Evolutionary conservation across 2,797 vertebrate species (phyloP), one percentile per base, ranked within the genome.

Genomic region (Darevskia nairensis): DNA sequence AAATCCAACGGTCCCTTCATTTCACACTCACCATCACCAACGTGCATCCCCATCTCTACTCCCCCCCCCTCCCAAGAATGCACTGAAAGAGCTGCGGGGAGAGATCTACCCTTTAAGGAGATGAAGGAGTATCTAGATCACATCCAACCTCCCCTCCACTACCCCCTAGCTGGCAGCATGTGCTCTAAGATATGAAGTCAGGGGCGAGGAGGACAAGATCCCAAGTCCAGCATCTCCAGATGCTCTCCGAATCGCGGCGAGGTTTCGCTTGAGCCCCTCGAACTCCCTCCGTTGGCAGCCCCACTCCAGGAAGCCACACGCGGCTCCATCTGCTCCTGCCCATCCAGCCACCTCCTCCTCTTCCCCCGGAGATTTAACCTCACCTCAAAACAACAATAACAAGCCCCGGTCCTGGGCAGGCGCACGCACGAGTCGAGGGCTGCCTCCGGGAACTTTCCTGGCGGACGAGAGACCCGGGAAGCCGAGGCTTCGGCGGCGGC

Each of bases 391-490:
- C 69, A 84, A n/a, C 85, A 27, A 87, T 87, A 2, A 84, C 81
- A 64, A 64, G 61, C 91, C 87, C 69, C 11, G 27, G n/a, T 29
- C 69, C 69, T n/a, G 9, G 69, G n/a, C 27, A n/a, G 69, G 69
- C 69, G 29, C 9, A 27, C 10, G 69, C 69, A 13, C 69, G 69
- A 29, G 69, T 9, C 69, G 69, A 29, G 6, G 68, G 21, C 68
- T 27, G 68, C 68, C 94, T 84, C 82, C 82, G 17, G 87, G 95
- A 96, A 96, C 94, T 96, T 96, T 92, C 80, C 92, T 35, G 95
- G 90, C 94, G 94, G 94, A 78, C 39, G 27, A 27, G 66, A 9
- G 41, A 8, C 21, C 25, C 19, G 25, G 3, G 39, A 29, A n/a
- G 68, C 68, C 66, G 83, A 23, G 25, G 89, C 90, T n/a, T 90